A percentile compares a stretch with the other conserved stretches of the same genome.
These are phyloP conservation scores for Tipula vernalis DNA, from an alignment of 2,888 invertebrate genomes.

Conservation along the genomic window DNA sequence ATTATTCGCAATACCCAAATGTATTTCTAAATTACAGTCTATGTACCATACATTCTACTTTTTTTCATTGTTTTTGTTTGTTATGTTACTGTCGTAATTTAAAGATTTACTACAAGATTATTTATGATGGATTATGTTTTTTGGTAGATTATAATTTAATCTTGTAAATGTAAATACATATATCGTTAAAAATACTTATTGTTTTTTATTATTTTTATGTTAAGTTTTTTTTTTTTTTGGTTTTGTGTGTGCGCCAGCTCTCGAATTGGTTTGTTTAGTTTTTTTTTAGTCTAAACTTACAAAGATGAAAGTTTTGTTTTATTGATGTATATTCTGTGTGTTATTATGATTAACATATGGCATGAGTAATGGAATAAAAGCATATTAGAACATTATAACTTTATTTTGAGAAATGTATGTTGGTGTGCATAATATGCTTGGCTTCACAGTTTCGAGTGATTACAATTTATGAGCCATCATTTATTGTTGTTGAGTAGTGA, in stretches of 20 bases:
- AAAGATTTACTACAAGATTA: not conserved
- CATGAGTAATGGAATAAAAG: not conserved
- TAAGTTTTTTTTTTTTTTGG: not conserved
- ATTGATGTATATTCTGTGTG: not conserved
- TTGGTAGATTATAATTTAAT: not conserved
- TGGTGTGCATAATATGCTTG: not conserved
- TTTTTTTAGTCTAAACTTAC: not conserved
- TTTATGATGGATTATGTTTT: not conserved
- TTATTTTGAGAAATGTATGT: not conserved
- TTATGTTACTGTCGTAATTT: no score
- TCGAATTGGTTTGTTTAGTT: not conserved
- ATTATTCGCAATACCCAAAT: not conserved
- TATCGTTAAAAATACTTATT: not conserved
- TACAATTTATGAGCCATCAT: not conserved
- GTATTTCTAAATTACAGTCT: not conserved
- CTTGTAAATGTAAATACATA: not conserved
- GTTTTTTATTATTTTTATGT: not conserved
- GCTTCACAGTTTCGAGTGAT: not conserved
- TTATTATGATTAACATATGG: not conserved
- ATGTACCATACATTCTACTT: no score
- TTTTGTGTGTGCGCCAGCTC: not conserved
- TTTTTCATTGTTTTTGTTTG: not conserved
- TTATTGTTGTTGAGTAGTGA: not conserved
- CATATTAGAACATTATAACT: not conserved
- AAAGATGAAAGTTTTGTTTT: not conserved